Evolutionary conservation across 2,888 invertebrate genomes (phyloP), one percentile per base, ranked within the genome.

Genomic region (Theretra japonica): DNA sequence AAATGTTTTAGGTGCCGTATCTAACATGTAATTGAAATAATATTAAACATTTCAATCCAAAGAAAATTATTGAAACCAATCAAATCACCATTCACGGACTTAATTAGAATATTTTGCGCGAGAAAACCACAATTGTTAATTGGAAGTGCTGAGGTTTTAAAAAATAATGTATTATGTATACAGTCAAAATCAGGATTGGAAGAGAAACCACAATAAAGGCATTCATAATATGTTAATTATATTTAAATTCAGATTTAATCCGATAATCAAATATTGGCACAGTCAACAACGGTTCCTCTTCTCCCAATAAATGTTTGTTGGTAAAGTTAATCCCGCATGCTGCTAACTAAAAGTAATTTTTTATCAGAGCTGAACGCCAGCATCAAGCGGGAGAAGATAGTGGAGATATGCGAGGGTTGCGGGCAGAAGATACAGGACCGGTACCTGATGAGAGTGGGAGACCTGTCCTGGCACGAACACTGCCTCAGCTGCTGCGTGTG

Each of bases 401-500:
- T 97, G 79, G 98, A 98, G 91, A 96, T 97, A 85, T 99, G 99
- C 94, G 98, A 98, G 83, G 98, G 98, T 71, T 99, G 99, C 93
- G 98, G 98, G 21, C 97, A 97, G 88, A 97, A 98, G 92, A 99
- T 99, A 84, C 96, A 98, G 87, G 99, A 99, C 95, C 96, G 98
- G 73, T 99, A 98, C 95, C 96, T 99, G 85, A 97, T 99, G 97
- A 96, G 98, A 86, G 98, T 99, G 68, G 97, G 98, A 69, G 99
- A 99, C 84, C 96, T 98, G 73, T 98, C 98, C 86, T 99, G 99
- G 97, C 99, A 99, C 95, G 99, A 99, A 87, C 97, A 97, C 87
- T 99, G 99, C 93, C 96, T 99, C 76, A 97, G 97, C 83, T 99
- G 99, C 95, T 97, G 97, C 86, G 98, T 98, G 76, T 99, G 99